Percentiles rank a stretch among this genome's conserved stretches.
phyloP scores from a whole-genome alignment of 2,797 vertebrate species.

The Hydrophis major region DNA sequence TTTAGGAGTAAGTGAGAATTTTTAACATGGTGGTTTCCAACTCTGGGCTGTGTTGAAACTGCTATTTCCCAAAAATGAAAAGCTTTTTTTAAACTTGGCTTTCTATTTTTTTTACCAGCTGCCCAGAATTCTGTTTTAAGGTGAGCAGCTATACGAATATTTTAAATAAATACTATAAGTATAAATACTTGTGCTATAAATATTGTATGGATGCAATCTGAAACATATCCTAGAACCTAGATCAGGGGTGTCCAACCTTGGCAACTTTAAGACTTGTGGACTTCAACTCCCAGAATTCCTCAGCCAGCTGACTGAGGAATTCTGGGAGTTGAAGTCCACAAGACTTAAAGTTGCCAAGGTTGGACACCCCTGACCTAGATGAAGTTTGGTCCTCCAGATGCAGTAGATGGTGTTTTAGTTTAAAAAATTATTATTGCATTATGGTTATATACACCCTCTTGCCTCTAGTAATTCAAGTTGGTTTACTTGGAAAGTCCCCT shows the following conservation, averaged over 20 bases:
- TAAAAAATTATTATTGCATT: background rate
- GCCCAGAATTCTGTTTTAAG: background rate
- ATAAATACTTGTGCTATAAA: too few relatives aligned
- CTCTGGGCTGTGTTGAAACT: background rate
- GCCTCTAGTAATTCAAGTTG: background rate
- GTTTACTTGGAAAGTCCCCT: background rate
- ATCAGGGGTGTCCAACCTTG: background rate
- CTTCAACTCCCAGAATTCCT: too few relatives aligned
- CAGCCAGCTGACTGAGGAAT: too few relatives aligned
- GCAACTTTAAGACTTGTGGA: too few relatives aligned
- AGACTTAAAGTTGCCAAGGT: too few relatives aligned
- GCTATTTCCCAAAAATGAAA: background rate
- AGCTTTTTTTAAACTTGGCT: background rate
- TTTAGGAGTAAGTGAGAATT: background rate
- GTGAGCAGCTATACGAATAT: background rate
- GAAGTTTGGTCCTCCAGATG: background rate
- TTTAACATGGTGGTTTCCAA: background rate
- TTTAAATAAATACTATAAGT: background rate
- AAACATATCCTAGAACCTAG: background rate
- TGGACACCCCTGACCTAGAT: background rate
- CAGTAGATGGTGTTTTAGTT: background rate
- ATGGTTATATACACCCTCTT: background rate
- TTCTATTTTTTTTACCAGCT: background rate
- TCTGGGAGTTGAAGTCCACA: too few relatives aligned
- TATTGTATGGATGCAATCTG: background rate